Percentiles rank a stretch among this genome's conserved stretches.
phyloP scores from a whole-genome alignment of 2,113 vertebrate species.

The Pluvialis apricaria region DNA sequence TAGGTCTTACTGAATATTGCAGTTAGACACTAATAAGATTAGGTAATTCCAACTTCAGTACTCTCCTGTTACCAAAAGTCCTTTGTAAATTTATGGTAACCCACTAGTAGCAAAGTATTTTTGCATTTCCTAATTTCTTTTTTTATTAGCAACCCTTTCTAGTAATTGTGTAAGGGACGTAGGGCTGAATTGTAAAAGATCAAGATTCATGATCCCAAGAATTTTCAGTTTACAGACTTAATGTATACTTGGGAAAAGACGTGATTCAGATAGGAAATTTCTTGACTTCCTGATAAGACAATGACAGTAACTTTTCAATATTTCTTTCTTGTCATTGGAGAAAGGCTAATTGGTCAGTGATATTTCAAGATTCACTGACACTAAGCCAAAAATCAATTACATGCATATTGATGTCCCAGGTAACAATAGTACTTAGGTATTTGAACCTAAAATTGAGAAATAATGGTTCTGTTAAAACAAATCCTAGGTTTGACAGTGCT shows the following conservation, averaged over 20 bases:
- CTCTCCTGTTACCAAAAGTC: not conserved
- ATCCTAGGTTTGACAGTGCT: not conserved
- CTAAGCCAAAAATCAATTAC: not conserved
- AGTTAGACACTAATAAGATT: not conserved
- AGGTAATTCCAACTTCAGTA: constrained; percentile 28
- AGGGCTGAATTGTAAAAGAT: not conserved
- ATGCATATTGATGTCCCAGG: not conserved
- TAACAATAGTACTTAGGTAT: not conserved
- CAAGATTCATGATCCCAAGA: not conserved
- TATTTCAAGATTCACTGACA: not conserved
- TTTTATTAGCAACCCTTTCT: not conserved
- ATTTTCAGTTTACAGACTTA: not conserved
- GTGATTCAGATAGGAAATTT: not conserved
- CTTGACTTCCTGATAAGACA: not conserved
- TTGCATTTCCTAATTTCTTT: not conserved
- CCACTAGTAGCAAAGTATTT: not conserved
- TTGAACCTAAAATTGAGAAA: not conserved
- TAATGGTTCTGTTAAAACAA: not conserved
- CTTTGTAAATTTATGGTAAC: not conserved
- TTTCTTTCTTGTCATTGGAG: not conserved
- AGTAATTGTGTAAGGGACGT: not conserved
- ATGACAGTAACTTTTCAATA: not conserved
- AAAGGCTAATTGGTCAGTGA: not conserved
- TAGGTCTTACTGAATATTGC: constrained; percentile 3
- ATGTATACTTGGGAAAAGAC: not conserved